Base-by-base conservation (phyloP, 2,797 vertebrate genomes). In the Rhinichthys osculus region DNA sequence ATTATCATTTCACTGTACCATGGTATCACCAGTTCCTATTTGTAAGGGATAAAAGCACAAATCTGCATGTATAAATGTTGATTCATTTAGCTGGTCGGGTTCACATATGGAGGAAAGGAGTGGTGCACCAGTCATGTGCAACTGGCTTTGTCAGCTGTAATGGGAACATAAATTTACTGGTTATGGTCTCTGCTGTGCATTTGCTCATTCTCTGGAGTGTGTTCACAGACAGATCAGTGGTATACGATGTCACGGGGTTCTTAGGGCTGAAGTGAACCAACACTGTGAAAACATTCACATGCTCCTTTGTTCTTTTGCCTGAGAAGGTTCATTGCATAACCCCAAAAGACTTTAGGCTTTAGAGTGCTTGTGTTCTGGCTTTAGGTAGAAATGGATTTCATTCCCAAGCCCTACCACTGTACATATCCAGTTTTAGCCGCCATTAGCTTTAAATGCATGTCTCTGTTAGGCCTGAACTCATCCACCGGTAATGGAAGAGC, bases 61-160 rank as follows among this genome's bases (percentile, higher is more conserved):
- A 47, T 64, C 64, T 30, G 30, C 54, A 35, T 35, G 23, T 7
- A 59, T 50, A 78, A 44, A 78, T 35, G 33, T n/a, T 6, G 23
- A 57, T 52, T 79, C 69, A 69, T 50, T 78, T 64, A 74, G 30
- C 52, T 54, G 21, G 17, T 72, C 30, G 44, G 21, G 40, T 70
- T 76, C 30, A 54, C 30, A 50, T 70, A 19, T 92, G 91, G 88
- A 92, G 89, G 90, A 91, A 87, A 87, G 88, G 88, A 91, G 85
- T 88, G 90, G 85, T 89, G 85, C 85, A 90, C 83, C 82, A 90
- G 88, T 90, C 92, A 92, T 93, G 90, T 90, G 91, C 90, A 91
- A 92, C 90, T 88, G 90, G 87, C 87, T 91, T 92, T 90, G 90
- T 87, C 91, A 87, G 87, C 86, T 91, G 90, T 93, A 93, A 93